Percentiles rank a stretch among this genome's conserved stretches.
Evolutionary conservation across 1,140 invertebrate genomes (phyloP).

Genomic region (Eriosoma lanigerum): DNA sequence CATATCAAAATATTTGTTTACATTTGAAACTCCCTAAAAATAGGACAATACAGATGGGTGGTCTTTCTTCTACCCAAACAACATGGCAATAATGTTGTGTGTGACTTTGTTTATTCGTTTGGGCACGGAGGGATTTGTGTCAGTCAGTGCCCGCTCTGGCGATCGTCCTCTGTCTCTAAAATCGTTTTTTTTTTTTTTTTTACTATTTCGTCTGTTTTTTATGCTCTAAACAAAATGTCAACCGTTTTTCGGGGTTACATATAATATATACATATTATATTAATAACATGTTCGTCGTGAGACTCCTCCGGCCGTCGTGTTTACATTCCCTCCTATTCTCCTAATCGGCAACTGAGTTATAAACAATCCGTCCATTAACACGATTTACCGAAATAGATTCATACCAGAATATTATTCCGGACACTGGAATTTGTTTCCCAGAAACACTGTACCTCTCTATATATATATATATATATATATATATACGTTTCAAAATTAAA

Average conservation of each 20-base stretch:
- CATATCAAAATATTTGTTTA: conserved; percentile 51
- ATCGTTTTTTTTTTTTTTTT: background rate
- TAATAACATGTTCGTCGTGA: conserved; percentile 26
- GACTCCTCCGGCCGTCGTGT: conserved; percentile 15
- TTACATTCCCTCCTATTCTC: conserved; percentile 12
- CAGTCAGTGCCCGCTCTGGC: conserved; percentile 47
- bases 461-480: too few relatives aligned
- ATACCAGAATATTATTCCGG: conserved; percentile 13
- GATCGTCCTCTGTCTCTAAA: conserved; percentile 40
- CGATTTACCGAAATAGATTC: conserved; percentile 42
- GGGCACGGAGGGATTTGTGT: conserved; percentile 26
- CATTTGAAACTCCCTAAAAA: conserved; percentile 33
- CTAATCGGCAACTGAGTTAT: conserved; percentile 23
- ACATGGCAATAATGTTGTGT: conserved; percentile 43
- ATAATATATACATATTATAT: background rate
- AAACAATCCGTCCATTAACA: conserved; percentile 46
- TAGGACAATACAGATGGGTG: conserved; percentile 44
- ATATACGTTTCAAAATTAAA: background rate
- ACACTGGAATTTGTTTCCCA: background rate
- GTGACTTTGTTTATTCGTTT: conserved; percentile 49
- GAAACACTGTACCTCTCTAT: background rate
- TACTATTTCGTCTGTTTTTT: conserved; percentile 30
- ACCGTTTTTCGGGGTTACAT: conserved; percentile 23
- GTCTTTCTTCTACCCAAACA: conserved; percentile 9
- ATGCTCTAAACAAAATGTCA: conserved; percentile 51